Evolutionary conservation across 2,113 vertebrate genomes (phyloP), one percentile per base, ranked within the genome.

Genomic region (Hassar affinis): DNA sequence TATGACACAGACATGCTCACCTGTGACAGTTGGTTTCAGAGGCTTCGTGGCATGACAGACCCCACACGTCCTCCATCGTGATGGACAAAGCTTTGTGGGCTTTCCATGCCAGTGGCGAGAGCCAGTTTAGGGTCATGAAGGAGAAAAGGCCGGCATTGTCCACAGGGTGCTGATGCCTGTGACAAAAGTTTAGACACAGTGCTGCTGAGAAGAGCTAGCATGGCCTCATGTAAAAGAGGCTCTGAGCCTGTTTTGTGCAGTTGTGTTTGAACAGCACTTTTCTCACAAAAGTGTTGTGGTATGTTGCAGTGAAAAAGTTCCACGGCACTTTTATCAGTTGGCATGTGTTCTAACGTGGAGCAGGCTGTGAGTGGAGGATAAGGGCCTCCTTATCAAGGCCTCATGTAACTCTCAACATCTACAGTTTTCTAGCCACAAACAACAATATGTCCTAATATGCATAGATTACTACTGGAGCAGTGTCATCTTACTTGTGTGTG

Each of bases 141-240:
- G 94, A 96, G 89, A 96, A 94, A 79, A 95, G 86, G 81, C 95
- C 95, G 0, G 94, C 93, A 47, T 95, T 96, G 90, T 96, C 94
- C 71, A 96, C 93, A n/a, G 94, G 95, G 92, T 96, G 94, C 89
- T 93, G 94, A 86, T 95, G 92, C 82, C 95, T 96, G 89, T 85
- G 85, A 85, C 25, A 83, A 49, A 17, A 1, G 45, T 68, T 80
- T 2, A 51, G 35, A 38, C 56, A 49, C 57, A 45, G 15, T 30
- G 27, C 30, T 38, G 30, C 10, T 54, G 30, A 56, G 51, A 38
- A 51, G 14, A n/a, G 69, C 69, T 47, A n/a, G 42, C 42, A 47
- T 45, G 66, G 20, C 72, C 27, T 33, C 51, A 38, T 25, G 17
- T 56, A 22, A 77, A 56, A 56, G 51, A 56, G 27, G 10, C 66